Evolutionary conservation across 2,888 invertebrate species (phyloP).

Genomic region (Sesia bembeciformis): DNA sequence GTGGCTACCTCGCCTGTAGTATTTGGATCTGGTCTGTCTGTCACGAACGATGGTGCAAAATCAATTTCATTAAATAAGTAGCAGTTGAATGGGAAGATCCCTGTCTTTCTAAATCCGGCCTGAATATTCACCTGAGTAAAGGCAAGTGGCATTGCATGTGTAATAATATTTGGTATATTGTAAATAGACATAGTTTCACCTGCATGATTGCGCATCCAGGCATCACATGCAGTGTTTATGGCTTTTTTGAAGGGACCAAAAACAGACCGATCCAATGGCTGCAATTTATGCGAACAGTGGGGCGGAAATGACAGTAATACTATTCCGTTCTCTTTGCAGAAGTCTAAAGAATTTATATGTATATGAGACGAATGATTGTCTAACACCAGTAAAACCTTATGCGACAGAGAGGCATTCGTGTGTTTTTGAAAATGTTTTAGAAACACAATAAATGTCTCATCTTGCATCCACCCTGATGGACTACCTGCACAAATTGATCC

Average conservation of each 20-base stretch:
- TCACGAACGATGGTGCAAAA: neutral
- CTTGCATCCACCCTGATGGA: constrained; percentile 1
- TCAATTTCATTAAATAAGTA: neutral
- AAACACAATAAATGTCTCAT: neutral
- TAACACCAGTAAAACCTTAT: constrained; percentile 1
- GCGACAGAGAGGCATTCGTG: neutral
- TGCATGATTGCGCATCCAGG: neutral
- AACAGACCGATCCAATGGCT: constrained; percentile 1
- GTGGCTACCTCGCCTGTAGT: neutral
- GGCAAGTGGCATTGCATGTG: neutral
- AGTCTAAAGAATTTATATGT: constrained; percentile 1
- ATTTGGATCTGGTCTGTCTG: neutral
- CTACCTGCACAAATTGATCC: neutral
- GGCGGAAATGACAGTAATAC: constrained; percentile 1
- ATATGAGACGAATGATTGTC: constrained; percentile 2
- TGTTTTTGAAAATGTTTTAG: neutral
- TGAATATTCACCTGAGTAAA: neutral
- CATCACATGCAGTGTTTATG: neutral
- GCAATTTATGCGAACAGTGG: no score
- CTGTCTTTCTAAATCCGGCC: neutral
- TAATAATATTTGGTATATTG: neutral
- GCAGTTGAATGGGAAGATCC: constrained; percentile 1
- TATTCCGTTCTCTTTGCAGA: neutral
- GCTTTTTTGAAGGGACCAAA: constrained; percentile 1
- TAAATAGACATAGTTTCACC: neutral